These are phyloP conservation scores for Apodemia hepburni DNA, from an alignment of 2,888 invertebrate species.

Conservation along the genomic window DNA sequence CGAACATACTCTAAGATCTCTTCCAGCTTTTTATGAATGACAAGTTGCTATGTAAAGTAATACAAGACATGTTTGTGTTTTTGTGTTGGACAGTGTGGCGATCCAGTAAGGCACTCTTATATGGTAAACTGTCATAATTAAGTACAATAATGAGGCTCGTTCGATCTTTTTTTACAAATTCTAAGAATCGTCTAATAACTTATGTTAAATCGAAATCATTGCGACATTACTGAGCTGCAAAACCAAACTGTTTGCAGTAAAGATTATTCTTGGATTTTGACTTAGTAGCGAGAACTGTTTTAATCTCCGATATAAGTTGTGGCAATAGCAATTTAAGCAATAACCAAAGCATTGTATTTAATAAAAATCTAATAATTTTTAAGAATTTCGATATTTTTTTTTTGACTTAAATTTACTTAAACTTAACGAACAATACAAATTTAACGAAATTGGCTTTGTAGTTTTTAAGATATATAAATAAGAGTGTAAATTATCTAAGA, in stretches of 20 bases:
- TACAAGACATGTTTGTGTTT: constrained; percentile 54
- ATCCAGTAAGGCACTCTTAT: constrained; percentile 66
- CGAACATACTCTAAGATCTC: constrained; percentile 38
- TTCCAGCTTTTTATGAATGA: constrained; percentile 52
- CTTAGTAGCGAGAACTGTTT: background rate
- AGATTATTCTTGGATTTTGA: background rate
- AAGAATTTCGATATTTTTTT: too few relatives aligned
- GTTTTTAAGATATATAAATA: too few relatives aligned
- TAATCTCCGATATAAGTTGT: too few relatives aligned
- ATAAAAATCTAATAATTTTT: too few relatives aligned
- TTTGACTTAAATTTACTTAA: too few relatives aligned
- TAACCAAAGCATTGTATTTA: too few relatives aligned
- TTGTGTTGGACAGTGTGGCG: constrained; percentile 49
- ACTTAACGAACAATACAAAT: too few relatives aligned
- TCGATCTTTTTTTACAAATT: constrained; percentile 59
- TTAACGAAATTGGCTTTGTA: too few relatives aligned
- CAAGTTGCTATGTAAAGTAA: constrained; percentile 59
- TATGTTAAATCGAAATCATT: constrained; percentile 47
- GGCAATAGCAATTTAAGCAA: too few relatives aligned
- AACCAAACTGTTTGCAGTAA: background rate
- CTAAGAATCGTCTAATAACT: constrained; percentile 64
- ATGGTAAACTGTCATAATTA: constrained; percentile 78
- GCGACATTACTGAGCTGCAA: background rate
- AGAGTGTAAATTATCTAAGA: too few relatives aligned
- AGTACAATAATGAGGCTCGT: constrained; percentile 67